Evolutionary conservation across 2,797 vertebrate genomes (phyloP), one percentile per base, ranked within the genome.

Genomic region (Megalops cyprinoides): DNA sequence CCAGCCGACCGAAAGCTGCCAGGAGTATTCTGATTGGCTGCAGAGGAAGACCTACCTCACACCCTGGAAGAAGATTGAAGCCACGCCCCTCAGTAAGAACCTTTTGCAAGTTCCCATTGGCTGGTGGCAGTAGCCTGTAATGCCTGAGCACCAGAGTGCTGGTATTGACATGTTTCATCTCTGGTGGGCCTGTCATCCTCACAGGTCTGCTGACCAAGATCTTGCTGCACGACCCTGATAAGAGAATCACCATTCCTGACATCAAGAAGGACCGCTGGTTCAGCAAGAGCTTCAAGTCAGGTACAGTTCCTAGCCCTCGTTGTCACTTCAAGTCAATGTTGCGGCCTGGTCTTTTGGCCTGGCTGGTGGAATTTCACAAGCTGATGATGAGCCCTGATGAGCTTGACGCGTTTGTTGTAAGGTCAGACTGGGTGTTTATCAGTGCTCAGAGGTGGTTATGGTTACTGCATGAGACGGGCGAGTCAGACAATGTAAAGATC

Each of bases 21-120:
- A 98, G 86, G 98, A 99, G 42, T 99, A 97, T 87, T 93, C 94
- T 1, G 97, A 99, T 83, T 99, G 98, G 98, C 95, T 97, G 81
- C 96, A 98, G 85, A 96, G 92, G 88, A 99, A 97, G 89, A 96
- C 94, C 0, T 99, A 97, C 87, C 90, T 99, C 28, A 87, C 96
- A 1, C 98, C 98, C 2, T 99, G 98, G 98, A 99, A 97, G 85
- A 99, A 99, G 92, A 97, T 99, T 0, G 95, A 97, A 86, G 96
- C 97, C 0, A 83, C 93, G 15, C 96, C 97, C 28, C 91, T 99
- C 20, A 95, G 98, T 99, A 90, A 91, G 86, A 39, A 46, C 60
- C 20, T 0, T 8, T 4, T 28, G n/a, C 4, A 23, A n/a, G 51
- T 14, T 18, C 51, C 12, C 15, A 18, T 14, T n/a, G n/a, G n/a